phyloP scores from a whole-genome alignment of 2,113 vertebrate species.

The Neotragus moschatus region DNA sequence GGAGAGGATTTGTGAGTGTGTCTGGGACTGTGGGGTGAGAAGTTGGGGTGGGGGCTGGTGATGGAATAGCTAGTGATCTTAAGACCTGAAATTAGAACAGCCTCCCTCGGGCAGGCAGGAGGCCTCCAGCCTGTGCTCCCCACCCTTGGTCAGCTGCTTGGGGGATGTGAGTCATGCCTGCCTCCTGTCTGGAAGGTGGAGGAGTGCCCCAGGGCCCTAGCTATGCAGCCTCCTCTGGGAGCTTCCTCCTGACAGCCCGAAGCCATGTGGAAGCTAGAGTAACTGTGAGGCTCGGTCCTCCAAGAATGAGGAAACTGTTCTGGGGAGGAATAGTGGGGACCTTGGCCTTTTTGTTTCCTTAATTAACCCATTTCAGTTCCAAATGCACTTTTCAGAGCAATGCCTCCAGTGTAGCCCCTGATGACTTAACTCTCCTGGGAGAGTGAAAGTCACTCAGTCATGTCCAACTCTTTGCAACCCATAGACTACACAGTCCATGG shows the following conservation, averaged over 20 bases:
- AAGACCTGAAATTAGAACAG: not conserved
- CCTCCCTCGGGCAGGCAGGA: not conserved
- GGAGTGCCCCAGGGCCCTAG: accelerated
- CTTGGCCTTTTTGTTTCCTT: not conserved
- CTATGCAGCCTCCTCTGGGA: too few species aligned
- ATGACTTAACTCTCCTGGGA: not conserved
- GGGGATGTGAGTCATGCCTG: not conserved
- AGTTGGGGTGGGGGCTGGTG: too few species aligned
- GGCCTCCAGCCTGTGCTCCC: not conserved
- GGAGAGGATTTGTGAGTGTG: not conserved
- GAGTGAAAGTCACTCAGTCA: not conserved
- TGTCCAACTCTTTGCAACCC: not conserved
- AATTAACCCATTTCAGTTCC: not conserved
- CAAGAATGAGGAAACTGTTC: not conserved
- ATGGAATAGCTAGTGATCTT: not conserved
- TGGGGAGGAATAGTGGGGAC: not conserved
- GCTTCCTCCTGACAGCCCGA: not conserved
- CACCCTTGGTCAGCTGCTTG: accelerated
- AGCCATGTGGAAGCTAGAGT: not conserved
- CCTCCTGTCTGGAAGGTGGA: not conserved
- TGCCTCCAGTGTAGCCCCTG: not conserved
- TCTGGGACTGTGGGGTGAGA: not conserved
- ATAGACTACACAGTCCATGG: not conserved
- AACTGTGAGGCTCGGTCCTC: too few species aligned
- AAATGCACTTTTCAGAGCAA: not conserved